phyloP scores from a whole-genome alignment of 2,113 vertebrate genomes.

The Chauna torquata region DNA sequence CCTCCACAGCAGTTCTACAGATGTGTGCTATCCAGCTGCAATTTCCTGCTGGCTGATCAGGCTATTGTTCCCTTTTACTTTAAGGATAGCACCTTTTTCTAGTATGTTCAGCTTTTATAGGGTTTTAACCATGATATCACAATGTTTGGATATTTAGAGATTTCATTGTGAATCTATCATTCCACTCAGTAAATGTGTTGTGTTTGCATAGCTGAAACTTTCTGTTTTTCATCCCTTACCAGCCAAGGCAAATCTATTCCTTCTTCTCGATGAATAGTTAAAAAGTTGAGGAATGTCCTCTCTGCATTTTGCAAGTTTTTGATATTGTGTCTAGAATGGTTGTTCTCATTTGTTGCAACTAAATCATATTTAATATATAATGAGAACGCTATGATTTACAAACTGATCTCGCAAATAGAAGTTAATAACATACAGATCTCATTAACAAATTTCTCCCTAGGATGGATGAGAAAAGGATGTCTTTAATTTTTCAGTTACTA shows the following conservation, averaged over 20 bases:
- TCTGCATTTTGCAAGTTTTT: not conserved
- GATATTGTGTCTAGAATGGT: not conserved
- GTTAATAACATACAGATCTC: not conserved
- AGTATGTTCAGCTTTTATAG: not conserved
- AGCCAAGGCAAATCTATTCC: not conserved
- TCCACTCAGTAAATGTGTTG: not conserved
- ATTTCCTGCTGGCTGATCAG: not conserved
- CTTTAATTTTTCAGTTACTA: not conserved
- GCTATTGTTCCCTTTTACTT: not conserved
- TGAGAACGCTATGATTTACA: not conserved
- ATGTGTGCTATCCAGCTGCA: not conserved
- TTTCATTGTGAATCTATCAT: not conserved
- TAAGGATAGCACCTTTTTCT: not conserved
- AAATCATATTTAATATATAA: not conserved
- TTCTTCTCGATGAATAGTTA: not conserved
- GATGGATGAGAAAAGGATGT: not conserved
- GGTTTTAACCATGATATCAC: not conserved
- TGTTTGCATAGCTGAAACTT: not conserved
- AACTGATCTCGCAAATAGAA: not conserved
- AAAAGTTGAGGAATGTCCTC: not conserved
- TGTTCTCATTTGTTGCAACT: not conserved
- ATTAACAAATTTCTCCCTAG: not conserved
- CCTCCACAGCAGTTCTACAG: not conserved
- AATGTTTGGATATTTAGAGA: not conserved
- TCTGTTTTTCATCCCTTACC: not conserved